Evolutionary conservation across 1,140 invertebrate genomes (phyloP), one percentile per base, ranked within the genome.

Genomic region (Calliphora vicina): DNA sequence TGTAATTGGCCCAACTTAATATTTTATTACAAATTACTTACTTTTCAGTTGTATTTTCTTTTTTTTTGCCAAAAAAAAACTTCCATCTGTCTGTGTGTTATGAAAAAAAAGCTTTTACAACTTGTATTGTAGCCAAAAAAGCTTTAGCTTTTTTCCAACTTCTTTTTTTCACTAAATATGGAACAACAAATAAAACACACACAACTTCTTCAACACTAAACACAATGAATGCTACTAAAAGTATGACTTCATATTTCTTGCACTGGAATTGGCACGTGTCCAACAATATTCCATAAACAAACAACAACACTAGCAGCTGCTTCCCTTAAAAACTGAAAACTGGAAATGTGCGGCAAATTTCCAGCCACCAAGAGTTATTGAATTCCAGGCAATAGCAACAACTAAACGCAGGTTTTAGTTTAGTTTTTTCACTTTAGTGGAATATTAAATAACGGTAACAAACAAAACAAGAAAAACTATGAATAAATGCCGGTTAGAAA

Each of bases 171-270:
- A 5, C 15, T 2, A 57, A 57, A 67, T 23, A 67, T 23, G 10
- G 61, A 67, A 67, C n/a, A n/a, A 78, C 25, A 42, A 43, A 43
- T 2, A 78, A 20, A 78, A 43, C 20, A 45, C 2, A 20, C 2
- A 23, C 29, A 15, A 76, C 29, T n/a, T n/a, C n/a, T n/a, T n/a
- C n/a, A n/a, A n/a, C n/a, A 15, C 29, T 1, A 76, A 26, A 76
- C 35, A 76, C 27, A 43, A 23, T 43, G 20, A 78, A 78, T 78
- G 23, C 74, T 78, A n/a, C 42, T 78, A 78, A 78, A 78, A 78
- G 74, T 78, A 78, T 78, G 74, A 78, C 74, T 78, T 78, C 74
- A 78, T 78, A 78, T 35, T 78, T 78, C 74, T 78, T 78, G 74
- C 35, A 78, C 13, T 78, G 74, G 74, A 78, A 78, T 78, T 78